Evolutionary conservation across 2,113 vertebrate genomes (phyloP).

Genomic region (Actenoides hombroni): DNA sequence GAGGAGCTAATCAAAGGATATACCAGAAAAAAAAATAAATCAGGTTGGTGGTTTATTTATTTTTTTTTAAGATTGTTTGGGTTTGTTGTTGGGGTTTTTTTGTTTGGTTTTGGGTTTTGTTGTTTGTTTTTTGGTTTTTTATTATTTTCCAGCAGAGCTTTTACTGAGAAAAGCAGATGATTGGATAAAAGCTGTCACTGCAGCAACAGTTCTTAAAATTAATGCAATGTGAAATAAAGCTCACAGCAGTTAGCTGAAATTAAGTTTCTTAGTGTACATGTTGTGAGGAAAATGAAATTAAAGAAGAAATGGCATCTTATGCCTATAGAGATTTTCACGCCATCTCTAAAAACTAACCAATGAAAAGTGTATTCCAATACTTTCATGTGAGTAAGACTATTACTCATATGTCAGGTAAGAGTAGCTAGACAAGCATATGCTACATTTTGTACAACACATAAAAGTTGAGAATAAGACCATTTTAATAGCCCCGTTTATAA

Average conservation of each 20-base stretch:
- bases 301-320: neutral
- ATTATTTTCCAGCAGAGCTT: neutral
- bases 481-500: neutral
- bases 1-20: neutral
- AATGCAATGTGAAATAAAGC: neutral
- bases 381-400: neutral
- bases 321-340: neutral
- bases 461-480: neutral
- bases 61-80: neutral
- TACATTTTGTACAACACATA: neutral
- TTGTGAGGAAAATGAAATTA: neutral
- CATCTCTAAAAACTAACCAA: neutral
- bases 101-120: neutral
- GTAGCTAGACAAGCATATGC: neutral
- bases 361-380: neutral
- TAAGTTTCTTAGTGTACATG: neutral
- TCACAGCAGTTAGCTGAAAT: neutral
- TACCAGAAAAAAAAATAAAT: neutral
- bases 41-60: neutral
- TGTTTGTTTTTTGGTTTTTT: neutral
- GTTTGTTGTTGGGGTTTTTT: no score
- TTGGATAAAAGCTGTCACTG: neutral
- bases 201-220: neutral
- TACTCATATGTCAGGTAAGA: neutral
- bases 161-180: neutral